Percentiles rank a stretch among this genome's conserved stretches.
phyloP scores from a whole-genome alignment of 2,888 invertebrate genomes.

The Sinotaia quadrata region DNA sequence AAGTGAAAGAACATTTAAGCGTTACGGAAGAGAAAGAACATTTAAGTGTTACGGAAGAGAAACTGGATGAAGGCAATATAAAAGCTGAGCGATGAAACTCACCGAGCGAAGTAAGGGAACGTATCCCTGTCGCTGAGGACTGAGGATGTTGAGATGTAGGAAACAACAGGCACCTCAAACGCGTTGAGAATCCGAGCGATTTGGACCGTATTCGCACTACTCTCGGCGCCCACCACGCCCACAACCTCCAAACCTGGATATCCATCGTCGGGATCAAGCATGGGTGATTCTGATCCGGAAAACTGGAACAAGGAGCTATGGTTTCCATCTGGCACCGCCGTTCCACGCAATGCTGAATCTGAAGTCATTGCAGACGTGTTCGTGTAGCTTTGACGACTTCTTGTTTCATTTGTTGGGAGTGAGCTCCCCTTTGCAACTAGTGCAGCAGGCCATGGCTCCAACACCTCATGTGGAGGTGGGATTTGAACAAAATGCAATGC shows the following conservation, averaged over 20 bases:
- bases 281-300: too few species aligned
- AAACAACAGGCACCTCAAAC: slow-evolving; percentile 44
- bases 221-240: slow-evolving; percentile 48
- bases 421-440: too few species aligned
- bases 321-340: background rate
- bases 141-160: slow-evolving; percentile 47
- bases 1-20: too few species aligned
- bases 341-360: background rate
- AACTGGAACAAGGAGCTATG: background rate
- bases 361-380: too few species aligned
- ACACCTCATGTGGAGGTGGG: background rate
- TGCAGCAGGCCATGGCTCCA: too few species aligned
- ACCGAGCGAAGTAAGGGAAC: slow-evolving; percentile 48
- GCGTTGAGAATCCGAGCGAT: slow-evolving; percentile 44
- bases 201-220: slow-evolving; percentile 43
- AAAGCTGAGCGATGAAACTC: too few species aligned
- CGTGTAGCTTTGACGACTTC: too few species aligned
- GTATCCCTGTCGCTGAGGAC: slow-evolving; percentile 37
- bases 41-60: too few species aligned
- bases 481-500: slow-evolving; percentile 49
- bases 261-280: too few species aligned
- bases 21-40: too few species aligned
- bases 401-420: too few species aligned
- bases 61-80: too few species aligned
- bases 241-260: slow-evolving; percentile 41